Evolutionary conservation across 2,113 vertebrate species (phyloP).

Genomic region (Illadopsis cleaveri): DNA sequence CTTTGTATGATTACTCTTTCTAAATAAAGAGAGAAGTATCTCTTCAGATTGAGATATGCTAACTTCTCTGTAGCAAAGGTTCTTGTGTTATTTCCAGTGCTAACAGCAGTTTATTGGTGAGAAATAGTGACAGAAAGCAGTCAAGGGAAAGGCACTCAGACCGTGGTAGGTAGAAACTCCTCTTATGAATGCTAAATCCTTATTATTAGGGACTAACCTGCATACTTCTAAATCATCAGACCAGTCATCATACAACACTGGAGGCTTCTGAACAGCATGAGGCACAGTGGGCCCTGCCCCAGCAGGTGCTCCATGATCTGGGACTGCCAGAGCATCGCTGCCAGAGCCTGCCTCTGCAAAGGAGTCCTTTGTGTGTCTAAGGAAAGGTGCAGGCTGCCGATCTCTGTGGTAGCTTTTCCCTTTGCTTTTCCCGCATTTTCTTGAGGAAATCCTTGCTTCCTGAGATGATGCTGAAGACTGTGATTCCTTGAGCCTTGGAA

Average conservation of each 20-base stretch:
- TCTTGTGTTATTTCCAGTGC: not conserved
- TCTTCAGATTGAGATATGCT: not conserved
- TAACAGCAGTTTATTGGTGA: not conserved
- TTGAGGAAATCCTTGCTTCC: constrained; percentile 47
- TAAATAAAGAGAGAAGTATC: not conserved
- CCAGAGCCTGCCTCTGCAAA: constrained; percentile 76
- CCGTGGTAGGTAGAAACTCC: not conserved
- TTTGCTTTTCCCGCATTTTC: constrained; percentile 43
- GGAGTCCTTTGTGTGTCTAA: constrained; percentile 61
- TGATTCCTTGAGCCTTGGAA: constrained; percentile 44
- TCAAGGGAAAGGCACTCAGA: not conserved
- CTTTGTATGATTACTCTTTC: not conserved
- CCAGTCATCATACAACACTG: constrained; percentile 72
- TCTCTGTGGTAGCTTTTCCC: not conserved
- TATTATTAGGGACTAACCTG: constrained; percentile 85
- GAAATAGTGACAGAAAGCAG: not conserved
- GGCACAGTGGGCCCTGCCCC: not conserved
- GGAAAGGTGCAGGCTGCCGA: constrained; percentile 33
- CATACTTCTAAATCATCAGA: constrained; percentile 85
- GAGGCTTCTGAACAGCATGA: constrained; percentile 40
- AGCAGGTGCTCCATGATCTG: not conserved
- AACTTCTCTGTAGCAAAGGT: not conserved
- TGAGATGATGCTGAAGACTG: constrained; percentile 48
- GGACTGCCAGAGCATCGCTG: constrained; percentile 62
- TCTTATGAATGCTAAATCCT: not conserved